Conservation (phyloP, 1,140 invertebrate genomes). For the Nasonia longicornis region DNA sequence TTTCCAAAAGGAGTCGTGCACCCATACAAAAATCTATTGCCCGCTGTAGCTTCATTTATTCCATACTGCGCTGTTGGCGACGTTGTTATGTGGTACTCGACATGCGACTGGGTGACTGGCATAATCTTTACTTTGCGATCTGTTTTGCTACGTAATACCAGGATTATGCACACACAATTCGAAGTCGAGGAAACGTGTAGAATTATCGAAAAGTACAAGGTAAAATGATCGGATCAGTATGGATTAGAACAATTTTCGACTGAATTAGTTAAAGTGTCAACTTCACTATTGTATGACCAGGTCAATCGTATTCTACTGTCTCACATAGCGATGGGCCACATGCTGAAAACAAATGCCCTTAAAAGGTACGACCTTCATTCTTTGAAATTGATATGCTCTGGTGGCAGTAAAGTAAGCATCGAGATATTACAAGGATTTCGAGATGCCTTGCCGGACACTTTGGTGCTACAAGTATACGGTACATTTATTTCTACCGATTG, state of each 20-base stretch:
- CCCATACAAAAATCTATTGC: conserved; percentile 14
- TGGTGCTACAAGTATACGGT: neutral
- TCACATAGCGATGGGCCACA: neutral
- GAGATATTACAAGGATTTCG: neutral
- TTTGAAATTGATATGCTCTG: neutral
- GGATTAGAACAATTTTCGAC: too few species aligned
- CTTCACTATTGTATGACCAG: too few species aligned
- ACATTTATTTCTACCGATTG: neutral
- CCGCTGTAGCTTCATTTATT: too few species aligned
- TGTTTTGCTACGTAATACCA: neutral
- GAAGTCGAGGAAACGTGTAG: conserved; percentile 43
- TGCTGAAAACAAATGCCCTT: neutral
- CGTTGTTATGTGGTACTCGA: conserved; percentile 24
- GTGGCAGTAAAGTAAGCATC: neutral
- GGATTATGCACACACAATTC: conserved; percentile 44
- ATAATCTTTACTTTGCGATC: neutral
- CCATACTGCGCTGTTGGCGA: neutral
- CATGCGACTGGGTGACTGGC: conserved; percentile 46
- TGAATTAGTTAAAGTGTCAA: too few species aligned
- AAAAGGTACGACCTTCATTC: neutral
- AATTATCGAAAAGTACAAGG: conserved; percentile 52
- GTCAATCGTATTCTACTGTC: neutral
- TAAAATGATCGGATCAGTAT: neutral
- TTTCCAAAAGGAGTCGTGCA: conserved; percentile 17
- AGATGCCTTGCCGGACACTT: neutral